phyloP scores from a whole-genome alignment of 2,888 invertebrate genomes.

The Metalampra italica region DNA sequence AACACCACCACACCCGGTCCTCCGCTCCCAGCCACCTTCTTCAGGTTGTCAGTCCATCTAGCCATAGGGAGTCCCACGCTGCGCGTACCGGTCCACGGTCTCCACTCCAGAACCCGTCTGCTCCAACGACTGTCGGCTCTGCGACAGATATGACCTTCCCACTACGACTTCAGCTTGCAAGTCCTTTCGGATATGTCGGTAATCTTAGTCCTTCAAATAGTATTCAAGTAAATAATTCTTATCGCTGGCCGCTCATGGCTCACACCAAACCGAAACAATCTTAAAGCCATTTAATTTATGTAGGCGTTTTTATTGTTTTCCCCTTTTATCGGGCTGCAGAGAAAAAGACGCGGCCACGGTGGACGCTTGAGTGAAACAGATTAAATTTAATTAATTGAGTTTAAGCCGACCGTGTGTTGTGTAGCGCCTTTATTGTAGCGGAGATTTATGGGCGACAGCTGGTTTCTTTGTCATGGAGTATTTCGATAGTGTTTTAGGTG shows the following conservation, averaged over 20 bases:
- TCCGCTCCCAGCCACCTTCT: too few relatives aligned
- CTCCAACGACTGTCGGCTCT: too few relatives aligned
- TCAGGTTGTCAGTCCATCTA: too few relatives aligned
- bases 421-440: constrained; percentile 28
- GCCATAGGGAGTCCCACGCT: too few relatives aligned
- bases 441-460: constrained; percentile 47
- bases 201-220: too few relatives aligned
- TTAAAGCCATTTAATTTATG: constrained; percentile 31
- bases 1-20: too few relatives aligned
- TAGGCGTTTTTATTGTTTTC: constrained; percentile 35
- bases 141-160: too few relatives aligned
- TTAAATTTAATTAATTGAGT: constrained; percentile 42
- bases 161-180: too few relatives aligned
- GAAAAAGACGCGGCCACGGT: constrained; percentile 22
- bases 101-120: too few relatives aligned
- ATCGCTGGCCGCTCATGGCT: neutral
- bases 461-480: constrained; percentile 20
- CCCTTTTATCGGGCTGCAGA: constrained; percentile 23
- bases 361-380: constrained; percentile 24
- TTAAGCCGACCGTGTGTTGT: constrained; percentile 26
- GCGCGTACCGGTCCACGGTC: too few relatives aligned
- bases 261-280: constrained; percentile 12
- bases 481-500: neutral
- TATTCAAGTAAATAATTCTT: too few relatives aligned
- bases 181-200: too few relatives aligned